Conservation (phyloP, 2,888 invertebrate species). For the Apodemia zela region DNA sequence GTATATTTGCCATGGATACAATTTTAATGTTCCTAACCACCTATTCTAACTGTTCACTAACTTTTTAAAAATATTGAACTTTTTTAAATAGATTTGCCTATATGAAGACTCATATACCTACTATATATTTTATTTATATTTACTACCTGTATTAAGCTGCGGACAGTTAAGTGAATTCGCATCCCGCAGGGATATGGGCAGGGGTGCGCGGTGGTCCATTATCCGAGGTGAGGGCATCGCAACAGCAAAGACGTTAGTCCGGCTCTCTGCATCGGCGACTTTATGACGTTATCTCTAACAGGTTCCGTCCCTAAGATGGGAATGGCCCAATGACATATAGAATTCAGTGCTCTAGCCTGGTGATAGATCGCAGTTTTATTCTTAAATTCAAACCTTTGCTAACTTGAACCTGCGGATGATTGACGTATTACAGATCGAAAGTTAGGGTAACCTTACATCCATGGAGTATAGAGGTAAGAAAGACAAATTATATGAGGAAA, state of each 20-base stretch:
- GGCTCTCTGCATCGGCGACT: conserved; percentile 71
- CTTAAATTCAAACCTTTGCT: too few species aligned
- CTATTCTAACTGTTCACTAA: too few species aligned
- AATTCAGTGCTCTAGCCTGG: neutral
- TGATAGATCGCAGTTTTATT: neutral
- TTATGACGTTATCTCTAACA: conserved; percentile 80
- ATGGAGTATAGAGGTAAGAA: too few species aligned
- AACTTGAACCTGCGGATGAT: too few species aligned
- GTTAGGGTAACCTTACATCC: too few species aligned
- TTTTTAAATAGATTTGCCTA: too few species aligned
- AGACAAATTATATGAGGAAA: too few species aligned
- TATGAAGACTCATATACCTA: too few species aligned
- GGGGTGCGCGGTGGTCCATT: conserved; percentile 58
- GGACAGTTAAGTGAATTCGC: conserved; percentile 15
- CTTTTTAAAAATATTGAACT: too few species aligned
- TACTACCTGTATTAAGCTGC: neutral
- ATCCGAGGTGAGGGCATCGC: conserved; percentile 66
- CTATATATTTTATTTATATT: neutral
- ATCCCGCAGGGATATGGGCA: conserved; percentile 34
- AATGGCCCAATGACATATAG: conserved; percentile 38
- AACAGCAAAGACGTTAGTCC: conserved; percentile 75
- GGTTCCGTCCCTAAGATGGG: conserved; percentile 62
- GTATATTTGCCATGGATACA: too few species aligned
- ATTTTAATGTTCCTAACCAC: too few species aligned
- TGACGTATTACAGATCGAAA: too few species aligned